A percentile compares a stretch with the other conserved stretches of the same genome.
Conservation (phyloP, 2,888 invertebrate species). For the Calameuta pallipes region DNA sequence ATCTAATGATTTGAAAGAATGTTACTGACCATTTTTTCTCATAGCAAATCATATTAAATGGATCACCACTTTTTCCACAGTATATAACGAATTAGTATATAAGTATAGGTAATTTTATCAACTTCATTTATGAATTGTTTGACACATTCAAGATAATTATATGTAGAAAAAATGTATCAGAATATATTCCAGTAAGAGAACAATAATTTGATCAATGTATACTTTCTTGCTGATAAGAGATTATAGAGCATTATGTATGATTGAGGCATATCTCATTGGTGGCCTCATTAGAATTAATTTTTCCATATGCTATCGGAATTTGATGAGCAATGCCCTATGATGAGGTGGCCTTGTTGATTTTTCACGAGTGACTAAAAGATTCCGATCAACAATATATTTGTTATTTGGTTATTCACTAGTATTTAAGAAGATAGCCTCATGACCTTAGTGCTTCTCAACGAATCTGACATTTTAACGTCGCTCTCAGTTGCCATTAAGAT, state of each 20-base stretch:
- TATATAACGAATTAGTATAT: too few relatives aligned
- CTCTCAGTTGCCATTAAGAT: constrained; percentile 47
- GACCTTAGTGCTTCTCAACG: constrained; percentile 43
- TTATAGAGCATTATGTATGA: background rate
- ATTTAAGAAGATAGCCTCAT: constrained; percentile 46
- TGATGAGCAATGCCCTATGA: constrained; percentile 8
- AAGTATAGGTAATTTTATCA: background rate
- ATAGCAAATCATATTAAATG: background rate
- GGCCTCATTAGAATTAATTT: constrained; percentile 9
- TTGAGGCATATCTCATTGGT: background rate
- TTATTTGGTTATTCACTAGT: constrained; percentile 28
- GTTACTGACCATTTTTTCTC: background rate
- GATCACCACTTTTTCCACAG: background rate
- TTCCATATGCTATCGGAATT: constrained; percentile 18
- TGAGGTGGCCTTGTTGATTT: constrained; percentile 26
- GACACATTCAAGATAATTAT: background rate
- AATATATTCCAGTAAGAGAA: too few relatives aligned
- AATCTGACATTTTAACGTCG: constrained; percentile 38
- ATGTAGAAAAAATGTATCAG: too few relatives aligned
- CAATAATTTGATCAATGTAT: background rate
- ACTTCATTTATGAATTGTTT: background rate
- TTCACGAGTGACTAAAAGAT: constrained; percentile 35
- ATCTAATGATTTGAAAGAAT: background rate
- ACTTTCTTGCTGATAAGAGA: background rate
- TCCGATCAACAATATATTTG: constrained; percentile 39